Base-by-base conservation (phyloP, 2,113 vertebrate species). In the Halcyon senegalensis region DNA sequence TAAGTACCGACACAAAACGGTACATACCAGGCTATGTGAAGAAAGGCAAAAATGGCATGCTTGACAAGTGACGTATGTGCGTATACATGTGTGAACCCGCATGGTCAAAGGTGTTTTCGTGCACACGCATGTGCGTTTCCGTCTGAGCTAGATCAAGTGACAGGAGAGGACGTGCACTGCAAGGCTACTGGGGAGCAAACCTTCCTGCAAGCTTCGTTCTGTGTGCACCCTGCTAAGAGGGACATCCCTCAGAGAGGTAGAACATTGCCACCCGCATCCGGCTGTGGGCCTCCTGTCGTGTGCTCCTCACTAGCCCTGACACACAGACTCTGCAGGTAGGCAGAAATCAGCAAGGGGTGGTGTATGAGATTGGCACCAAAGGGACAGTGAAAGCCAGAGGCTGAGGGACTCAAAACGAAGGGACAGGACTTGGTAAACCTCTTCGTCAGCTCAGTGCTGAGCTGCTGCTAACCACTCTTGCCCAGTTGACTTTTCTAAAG, bases 241-340 rank as follows among this genome's bases (percentile, higher is more conserved):
- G 13, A 16, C 11, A 16, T 7, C 18, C 25, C 13, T 31, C 1
- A 3, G 25, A 28, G 21, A 1, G 51, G 53, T 7, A 48, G 23
- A 48, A 14, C 31, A 8, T 18, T 0, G 14, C 2, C 59, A 43
- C 16, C 33, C 27, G 27, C 0, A 1, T 19, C 48, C 9, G 41
- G 21, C 50, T 84, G 60, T 55, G 53, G 6, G 10, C 35, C 35
- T 13, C 35, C 28, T 12, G 25, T 14, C 35, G 11, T 0, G 2
- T 58, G 16, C 13, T 78, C 28, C 55, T 15, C 25, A 37, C 48
- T 19, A 59, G n/a, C 41, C 41, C 24, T 48, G 33, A 58, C 50
- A 48, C 44, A 12, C 0, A 0, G n/a, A 7, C 27, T 59, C 46
- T 30, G 12, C n/a, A 58, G 46, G 33, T 7, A n/a, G 0, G 6